Conservation (phyloP, 2,888 invertebrate genomes). For the Drosophila tripunctata region DNA sequence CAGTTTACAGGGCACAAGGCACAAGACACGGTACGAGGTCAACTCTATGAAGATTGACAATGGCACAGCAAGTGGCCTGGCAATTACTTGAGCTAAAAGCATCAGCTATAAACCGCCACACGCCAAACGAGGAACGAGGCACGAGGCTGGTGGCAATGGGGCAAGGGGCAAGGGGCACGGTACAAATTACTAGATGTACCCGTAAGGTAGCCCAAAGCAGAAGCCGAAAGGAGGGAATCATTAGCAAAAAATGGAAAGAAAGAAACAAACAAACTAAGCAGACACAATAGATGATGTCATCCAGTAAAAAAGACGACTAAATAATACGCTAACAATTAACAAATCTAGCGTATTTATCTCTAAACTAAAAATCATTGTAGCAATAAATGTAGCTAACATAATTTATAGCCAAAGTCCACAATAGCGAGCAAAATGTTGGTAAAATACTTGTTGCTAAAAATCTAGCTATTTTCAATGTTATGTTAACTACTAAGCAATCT, state of each 20-base stretch:
- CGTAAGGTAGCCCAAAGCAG: slow-evolving; percentile 14
- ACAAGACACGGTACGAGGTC: slow-evolving; percentile 19
- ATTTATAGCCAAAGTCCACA: no score
- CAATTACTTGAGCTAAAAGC: slow-evolving; percentile 48
- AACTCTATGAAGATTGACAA: slow-evolving; percentile 43
- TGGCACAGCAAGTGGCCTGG: slow-evolving; percentile 50
- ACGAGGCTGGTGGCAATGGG: no score
- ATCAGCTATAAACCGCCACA: slow-evolving; percentile 16
- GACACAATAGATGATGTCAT: slow-evolving; percentile 7
- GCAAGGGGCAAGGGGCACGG: no score
- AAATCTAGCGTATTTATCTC: not conserved
- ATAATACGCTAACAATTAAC: slow-evolving; percentile 20
- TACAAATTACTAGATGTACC: not conserved
- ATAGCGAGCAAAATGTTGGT: no score
- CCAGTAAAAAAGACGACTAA: slow-evolving; percentile 2
- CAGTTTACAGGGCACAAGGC: not conserved
- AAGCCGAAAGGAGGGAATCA: slow-evolving; percentile 12
- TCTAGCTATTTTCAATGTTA: no score
- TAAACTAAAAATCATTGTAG: no score
- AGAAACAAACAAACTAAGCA: not conserved
- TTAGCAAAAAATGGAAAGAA: not conserved
- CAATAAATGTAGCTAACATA: no score
- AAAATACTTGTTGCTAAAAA: no score
- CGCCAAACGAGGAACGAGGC: slow-evolving; percentile 7
- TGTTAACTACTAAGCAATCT: no score